phyloP scores from a whole-genome alignment of 2,888 invertebrate species.

The Pecten maximus region DNA sequence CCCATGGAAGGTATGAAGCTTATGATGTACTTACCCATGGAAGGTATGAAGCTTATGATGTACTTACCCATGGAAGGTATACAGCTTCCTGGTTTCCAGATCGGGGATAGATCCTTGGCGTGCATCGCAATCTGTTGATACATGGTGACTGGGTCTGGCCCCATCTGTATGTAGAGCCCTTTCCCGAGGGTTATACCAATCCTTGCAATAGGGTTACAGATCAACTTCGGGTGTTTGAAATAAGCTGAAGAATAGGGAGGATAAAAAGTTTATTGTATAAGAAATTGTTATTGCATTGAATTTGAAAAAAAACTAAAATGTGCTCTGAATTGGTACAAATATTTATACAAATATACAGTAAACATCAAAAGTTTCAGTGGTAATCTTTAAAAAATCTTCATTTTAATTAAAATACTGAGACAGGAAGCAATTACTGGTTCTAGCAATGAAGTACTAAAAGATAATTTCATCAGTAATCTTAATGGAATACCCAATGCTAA shows the following conservation, averaged over 20 bases:
- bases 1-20: no score
- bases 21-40: no score
- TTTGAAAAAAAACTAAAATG: no score
- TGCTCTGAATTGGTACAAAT: no score
- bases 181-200: slow-evolving; percentile 69
- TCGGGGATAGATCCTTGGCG: slow-evolving; percentile 63
- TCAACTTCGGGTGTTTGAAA: slow-evolving; percentile 76
- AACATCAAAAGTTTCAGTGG: no score
- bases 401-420: no score
- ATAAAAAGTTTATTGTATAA: no score
- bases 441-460: neutral
- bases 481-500: neutral
- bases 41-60: neutral
- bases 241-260: slow-evolving; percentile 67
- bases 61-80: slow-evolving; percentile 75
- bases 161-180: slow-evolving; percentile 77
- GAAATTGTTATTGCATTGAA: no score
- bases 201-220: slow-evolving; percentile 72
- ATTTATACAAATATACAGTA: no score
- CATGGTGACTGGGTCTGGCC: slow-evolving; percentile 68
- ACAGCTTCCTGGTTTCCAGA: slow-evolving; percentile 73
- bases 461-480: neutral
- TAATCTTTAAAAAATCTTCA: no score
- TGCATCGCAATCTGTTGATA: slow-evolving; percentile 72
- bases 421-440: neutral